Percentiles rank a stretch among this genome's conserved stretches.
Evolutionary conservation across 2,797 vertebrate species (phyloP).

Genomic region (Hybognathus amarus): DNA sequence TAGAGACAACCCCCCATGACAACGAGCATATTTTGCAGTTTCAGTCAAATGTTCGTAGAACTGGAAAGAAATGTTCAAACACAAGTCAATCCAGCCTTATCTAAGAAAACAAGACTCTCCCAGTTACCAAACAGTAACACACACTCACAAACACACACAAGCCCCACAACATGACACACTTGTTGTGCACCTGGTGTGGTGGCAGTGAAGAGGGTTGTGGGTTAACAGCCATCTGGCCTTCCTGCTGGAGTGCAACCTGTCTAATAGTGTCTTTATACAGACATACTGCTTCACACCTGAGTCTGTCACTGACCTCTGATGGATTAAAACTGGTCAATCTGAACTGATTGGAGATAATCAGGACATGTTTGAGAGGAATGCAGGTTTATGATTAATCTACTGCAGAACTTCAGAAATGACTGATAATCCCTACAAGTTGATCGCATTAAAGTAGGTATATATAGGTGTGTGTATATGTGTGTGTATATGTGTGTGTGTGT

Average conservation of each 20-base stretch:
- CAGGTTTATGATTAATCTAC: neutral
- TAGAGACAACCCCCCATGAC: neutral
- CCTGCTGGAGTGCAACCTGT: conserved; percentile 39
- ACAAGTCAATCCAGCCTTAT: neutral
- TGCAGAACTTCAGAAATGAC: neutral
- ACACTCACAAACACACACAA: neutral
- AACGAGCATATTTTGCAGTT: neutral
- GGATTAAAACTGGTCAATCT: conserved; percentile 5
- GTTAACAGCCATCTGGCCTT: conserved; percentile 45
- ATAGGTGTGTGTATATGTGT: too few species aligned
- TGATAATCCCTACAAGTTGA: neutral
- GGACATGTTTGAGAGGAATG: neutral
- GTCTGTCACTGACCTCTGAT: conserved; percentile 14
- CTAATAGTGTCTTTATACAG: conserved; percentile 7
- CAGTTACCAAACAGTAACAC: neutral
- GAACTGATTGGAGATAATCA: conserved; percentile 2
- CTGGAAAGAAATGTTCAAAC: neutral
- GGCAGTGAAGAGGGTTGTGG: conserved; percentile 3
- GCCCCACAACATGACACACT: neutral
- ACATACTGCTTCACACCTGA: conserved; percentile 27
- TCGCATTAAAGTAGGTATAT: neutral
- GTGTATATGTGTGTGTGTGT: too few species aligned
- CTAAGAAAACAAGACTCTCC: neutral
- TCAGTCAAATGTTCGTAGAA: conserved; percentile 9
- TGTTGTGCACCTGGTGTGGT: neutral